These are phyloP conservation scores for Pachyrhynchus sulphureomaculatus DNA, from an alignment of 1,140 invertebrate genomes.

Conservation along the genomic window DNA sequence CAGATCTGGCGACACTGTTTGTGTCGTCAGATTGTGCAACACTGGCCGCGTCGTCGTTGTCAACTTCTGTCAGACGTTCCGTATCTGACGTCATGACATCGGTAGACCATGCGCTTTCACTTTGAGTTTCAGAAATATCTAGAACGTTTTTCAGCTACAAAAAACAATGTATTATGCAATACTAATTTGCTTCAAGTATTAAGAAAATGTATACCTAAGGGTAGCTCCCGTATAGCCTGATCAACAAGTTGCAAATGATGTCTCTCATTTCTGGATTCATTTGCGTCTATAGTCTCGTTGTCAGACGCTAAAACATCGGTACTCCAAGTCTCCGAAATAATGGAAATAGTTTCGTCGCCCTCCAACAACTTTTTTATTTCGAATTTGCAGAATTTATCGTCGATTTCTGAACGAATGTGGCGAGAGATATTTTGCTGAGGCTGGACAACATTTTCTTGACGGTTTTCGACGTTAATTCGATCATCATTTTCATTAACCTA, in stretches of 20 bases:
- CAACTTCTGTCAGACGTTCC: conserved; percentile 86
- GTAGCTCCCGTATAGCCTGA: conserved; percentile 39
- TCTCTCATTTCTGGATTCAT: conserved; percentile 51
- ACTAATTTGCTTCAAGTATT: no score
- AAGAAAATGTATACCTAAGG: conserved; percentile 14
- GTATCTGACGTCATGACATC: conserved; percentile 95
- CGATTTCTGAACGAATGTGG: conserved; percentile 86
- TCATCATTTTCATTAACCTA: conserved; percentile 76
- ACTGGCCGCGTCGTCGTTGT: conserved; percentile 77
- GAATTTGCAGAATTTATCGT: conserved; percentile 99
- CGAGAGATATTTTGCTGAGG: conserved; percentile 58
- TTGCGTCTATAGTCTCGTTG: conserved; percentile 81
- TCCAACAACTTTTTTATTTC: conserved; percentile 88
- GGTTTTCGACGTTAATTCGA: conserved; percentile 53
- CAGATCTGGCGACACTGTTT: conserved; percentile 60
- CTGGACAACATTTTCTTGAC: conserved; percentile 56
- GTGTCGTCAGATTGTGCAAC: conserved; percentile 75
- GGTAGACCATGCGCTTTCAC: conserved; percentile 94
- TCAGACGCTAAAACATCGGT: conserved; percentile 95
- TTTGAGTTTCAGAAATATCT: conserved; percentile 87
- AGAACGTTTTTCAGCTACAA: conserved; percentile 49
- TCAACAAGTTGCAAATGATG: conserved; percentile 46
- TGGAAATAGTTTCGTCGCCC: conserved; percentile 89
- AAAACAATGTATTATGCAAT: no score
- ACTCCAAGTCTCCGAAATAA: conserved; percentile 97